Evolutionary conservation across 2,113 vertebrate species (phyloP).

Genomic region (Chaetorhynchus papuensis): DNA sequence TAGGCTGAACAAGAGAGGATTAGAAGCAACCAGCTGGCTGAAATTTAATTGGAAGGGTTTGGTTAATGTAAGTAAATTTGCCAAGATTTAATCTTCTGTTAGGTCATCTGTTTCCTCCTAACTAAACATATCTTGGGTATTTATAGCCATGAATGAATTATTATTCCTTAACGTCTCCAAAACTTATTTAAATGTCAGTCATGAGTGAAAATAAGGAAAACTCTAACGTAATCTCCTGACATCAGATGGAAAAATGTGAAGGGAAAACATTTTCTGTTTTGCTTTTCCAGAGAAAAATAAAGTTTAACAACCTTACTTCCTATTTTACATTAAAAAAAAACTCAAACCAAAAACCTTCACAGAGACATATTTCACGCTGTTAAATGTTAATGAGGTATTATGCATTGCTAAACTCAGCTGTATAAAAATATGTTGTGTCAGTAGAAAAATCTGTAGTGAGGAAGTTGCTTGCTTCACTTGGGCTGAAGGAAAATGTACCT

Average conservation of each 20-base stretch:
- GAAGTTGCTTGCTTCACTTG: not conserved
- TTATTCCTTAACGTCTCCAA: conserved; percentile 62
- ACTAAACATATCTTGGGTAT: conserved; percentile 66
- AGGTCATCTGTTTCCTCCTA: conserved; percentile 73
- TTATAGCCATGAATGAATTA: conserved; percentile 73
- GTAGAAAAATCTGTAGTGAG: not conserved
- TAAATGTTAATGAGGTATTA: conserved; percentile 25
- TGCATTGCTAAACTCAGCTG: conserved; percentile 1
- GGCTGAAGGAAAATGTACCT: not conserved
- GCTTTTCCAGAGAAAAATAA: conserved; percentile 32
- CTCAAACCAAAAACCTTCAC: not conserved
- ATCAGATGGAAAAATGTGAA: conserved; percentile 63
- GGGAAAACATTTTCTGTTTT: conserved; percentile 47
- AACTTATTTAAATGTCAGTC: conserved; percentile 72
- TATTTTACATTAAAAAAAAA: not conserved
- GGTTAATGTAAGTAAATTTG: conserved; percentile 59
- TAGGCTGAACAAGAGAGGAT: conserved; percentile 60
- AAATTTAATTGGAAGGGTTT: conserved; percentile 69
- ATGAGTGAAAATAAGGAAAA: conserved; percentile 66
- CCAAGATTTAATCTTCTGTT: conserved; percentile 73
- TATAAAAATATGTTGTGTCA: conserved; percentile 10
- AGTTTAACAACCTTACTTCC: conserved; percentile 8
- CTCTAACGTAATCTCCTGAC: conserved; percentile 40
- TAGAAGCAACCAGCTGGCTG: conserved; percentile 66
- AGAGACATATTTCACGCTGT: not conserved